Evolutionary conservation across 2,888 invertebrate genomes (phyloP).

Genomic region (Hypomecis atomaria): DNA sequence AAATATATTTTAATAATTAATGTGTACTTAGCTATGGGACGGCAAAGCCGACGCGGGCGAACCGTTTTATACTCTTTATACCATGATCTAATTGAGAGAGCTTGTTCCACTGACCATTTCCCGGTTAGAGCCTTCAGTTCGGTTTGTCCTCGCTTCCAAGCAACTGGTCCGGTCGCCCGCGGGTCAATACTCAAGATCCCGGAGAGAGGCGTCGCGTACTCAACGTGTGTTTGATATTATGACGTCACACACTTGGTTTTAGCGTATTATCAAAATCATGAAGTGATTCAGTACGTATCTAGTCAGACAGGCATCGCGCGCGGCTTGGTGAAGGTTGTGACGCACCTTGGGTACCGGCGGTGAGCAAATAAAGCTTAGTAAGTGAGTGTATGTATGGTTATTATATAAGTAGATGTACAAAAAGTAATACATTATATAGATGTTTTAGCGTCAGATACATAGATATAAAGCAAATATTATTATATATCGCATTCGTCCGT

Average conservation of each 20-base stretch:
- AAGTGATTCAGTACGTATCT: conserved; percentile 57
- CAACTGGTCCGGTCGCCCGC: conserved; percentile 69
- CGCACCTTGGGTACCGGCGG: conserved; percentile 76
- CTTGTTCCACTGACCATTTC: conserved; percentile 29
- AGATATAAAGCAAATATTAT: conserved; percentile 84
- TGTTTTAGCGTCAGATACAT: conserved; percentile 85
- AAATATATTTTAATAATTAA: conserved; percentile 85
- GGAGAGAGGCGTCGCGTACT: conserved; percentile 68
- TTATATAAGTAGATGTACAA: conserved; percentile 84
- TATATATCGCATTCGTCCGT: conserved; percentile 85
- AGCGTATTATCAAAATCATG: conserved; percentile 46
- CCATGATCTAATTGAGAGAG: conserved; percentile 37
- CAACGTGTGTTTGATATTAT: conserved; percentile 65
- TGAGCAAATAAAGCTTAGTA: conserved; percentile 80
- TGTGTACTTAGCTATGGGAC: conserved; percentile 82
- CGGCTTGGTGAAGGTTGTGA: conserved; percentile 54
- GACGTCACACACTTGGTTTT: conserved; percentile 47
- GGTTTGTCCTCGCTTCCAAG: conserved; percentile 42
- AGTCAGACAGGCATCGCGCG: conserved; percentile 50
- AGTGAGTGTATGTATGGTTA: conserved; percentile 83
- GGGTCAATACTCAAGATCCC: conserved; percentile 77
- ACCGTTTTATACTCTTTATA: conserved; percentile 39
- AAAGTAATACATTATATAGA: conserved; percentile 85
- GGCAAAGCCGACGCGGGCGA: conserved; percentile 82
- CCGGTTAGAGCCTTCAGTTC: conserved; percentile 32